Conservation (phyloP, 2,797 vertebrate species). For the Glossophaga mutica region DNA sequence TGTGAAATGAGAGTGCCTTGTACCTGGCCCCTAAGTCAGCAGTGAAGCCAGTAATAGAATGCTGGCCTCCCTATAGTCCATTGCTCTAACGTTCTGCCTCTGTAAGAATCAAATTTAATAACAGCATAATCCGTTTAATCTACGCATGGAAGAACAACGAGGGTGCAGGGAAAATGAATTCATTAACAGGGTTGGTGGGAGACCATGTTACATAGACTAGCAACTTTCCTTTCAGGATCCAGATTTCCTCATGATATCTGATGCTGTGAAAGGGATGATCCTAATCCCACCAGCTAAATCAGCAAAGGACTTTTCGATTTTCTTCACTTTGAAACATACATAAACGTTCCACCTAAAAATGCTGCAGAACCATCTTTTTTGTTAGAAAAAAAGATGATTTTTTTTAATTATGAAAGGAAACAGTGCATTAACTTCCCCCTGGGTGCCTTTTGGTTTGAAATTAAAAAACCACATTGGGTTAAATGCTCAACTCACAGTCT, state of each 20-base stretch:
- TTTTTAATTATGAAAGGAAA: neutral
- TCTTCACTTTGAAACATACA: conserved; percentile 9
- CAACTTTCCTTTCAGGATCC: neutral
- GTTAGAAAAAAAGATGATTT: too few species aligned
- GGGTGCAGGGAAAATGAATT: conserved; percentile 36
- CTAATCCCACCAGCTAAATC: neutral
- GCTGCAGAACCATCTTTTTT: neutral
- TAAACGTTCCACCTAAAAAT: neutral
- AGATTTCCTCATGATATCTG: neutral
- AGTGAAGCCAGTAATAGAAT: conserved; percentile 16
- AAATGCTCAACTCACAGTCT: neutral
- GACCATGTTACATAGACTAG: neutral
- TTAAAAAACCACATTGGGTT: neutral
- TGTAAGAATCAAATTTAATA: conserved; percentile 63
- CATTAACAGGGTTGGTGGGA: conserved; percentile 50
- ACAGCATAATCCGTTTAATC: conserved; percentile 66
- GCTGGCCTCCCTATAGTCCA: neutral
- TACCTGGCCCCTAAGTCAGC: conserved; percentile 1
- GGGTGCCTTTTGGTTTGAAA: neutral
- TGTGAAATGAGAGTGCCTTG: neutral
- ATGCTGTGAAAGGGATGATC: neutral
- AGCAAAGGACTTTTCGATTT: neutral
- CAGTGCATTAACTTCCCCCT: neutral
- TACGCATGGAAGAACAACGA: conserved; percentile 43
- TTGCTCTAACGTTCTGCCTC: conserved; percentile 14